Evolutionary conservation across 2,888 invertebrate genomes (phyloP).

Genomic region (Yponomeuta cagnagella): DNA sequence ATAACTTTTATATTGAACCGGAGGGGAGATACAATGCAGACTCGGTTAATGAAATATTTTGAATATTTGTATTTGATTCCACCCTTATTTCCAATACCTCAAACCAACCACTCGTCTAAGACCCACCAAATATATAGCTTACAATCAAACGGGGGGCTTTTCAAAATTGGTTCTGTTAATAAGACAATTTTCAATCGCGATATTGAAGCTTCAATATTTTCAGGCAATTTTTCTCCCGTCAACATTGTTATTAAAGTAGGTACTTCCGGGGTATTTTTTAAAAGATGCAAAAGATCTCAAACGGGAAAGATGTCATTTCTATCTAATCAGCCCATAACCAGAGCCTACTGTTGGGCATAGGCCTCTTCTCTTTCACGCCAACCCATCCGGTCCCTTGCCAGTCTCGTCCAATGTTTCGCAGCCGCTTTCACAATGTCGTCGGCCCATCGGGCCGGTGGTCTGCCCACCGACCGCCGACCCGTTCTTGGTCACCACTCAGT

Average conservation of each 20-base stretch:
- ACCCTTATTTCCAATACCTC: conserved; percentile 11
- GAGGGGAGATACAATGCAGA: conserved; percentile 44
- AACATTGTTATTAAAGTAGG: conserved; percentile 33
- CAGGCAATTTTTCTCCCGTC: conserved; percentile 43
- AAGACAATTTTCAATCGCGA: conserved; percentile 23
- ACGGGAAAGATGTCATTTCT: too few species aligned
- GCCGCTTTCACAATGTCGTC: too few species aligned
- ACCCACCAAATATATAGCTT: conserved; percentile 26
- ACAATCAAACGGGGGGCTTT: background rate
- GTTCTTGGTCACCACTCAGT: too few species aligned
- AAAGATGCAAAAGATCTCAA: conserved; percentile 13
- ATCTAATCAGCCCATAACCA: too few species aligned
- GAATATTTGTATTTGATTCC: conserved; percentile 66
- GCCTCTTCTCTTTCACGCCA: too few species aligned
- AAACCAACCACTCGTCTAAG: conserved; percentile 24
- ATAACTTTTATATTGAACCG: conserved; percentile 36
- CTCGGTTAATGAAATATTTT: conserved; percentile 63
- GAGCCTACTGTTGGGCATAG: too few species aligned
- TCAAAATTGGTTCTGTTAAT: conserved; percentile 19
- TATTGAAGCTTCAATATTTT: conserved; percentile 38
- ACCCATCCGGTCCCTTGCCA: too few species aligned
- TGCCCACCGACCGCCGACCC: too few species aligned
- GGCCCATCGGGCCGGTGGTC: too few species aligned
- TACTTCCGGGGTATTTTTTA: conserved; percentile 33
- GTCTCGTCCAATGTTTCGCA: too few species aligned